Base-by-base conservation (phyloP, 2,888 invertebrate genomes). In the Oasisia sp. region DNA sequence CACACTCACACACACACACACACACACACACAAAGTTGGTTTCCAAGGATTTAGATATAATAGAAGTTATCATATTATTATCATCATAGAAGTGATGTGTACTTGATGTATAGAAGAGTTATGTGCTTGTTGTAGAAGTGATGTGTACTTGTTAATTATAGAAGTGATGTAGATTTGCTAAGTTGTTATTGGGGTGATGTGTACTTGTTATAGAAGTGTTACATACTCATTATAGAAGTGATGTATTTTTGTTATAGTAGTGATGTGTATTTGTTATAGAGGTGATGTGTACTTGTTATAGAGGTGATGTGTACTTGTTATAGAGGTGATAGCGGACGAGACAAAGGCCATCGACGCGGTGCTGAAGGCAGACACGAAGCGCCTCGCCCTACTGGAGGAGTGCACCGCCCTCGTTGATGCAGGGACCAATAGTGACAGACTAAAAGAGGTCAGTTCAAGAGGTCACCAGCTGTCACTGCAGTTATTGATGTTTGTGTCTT, bases 291-390 rank as follows among this genome's bases (percentile, higher is more conserved):
- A 12, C 50, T 50, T 50, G 50, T 50, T 50, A n/a, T n/a, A 74
- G 19, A n/a, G n/a, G 74, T 74, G 74, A 74, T 74, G 27, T 74
- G 7, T 74, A 74, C 19, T 93, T 56, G 74, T 92, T 95, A 56
- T 98, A 97, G 99, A 99, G 97, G 99, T 99, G 45, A 98, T 98
- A 0, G 99, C 99, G 8, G 99, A 99, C 95, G 98, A 99, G 94
- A 98, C 98, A 92, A 98, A 98, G 14, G 99, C 99, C 0, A 98
- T 99, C 0, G 98, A 99, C 93, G 98, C 99, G 0, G 98, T 99
- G 19, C 97, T 99, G 11, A 98, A 98, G 94, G 98, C 99, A 0
- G 99, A 99, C 96, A 98, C 98, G 12, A 99, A 98, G 96, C 97
- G 99, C 93, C 97, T 98, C 91, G 97, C 97, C 93, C 96, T 99